These are phyloP conservation scores for Eleutherodactylus coqui DNA, from an alignment of 2,797 vertebrate species.

Conservation along the genomic window DNA sequence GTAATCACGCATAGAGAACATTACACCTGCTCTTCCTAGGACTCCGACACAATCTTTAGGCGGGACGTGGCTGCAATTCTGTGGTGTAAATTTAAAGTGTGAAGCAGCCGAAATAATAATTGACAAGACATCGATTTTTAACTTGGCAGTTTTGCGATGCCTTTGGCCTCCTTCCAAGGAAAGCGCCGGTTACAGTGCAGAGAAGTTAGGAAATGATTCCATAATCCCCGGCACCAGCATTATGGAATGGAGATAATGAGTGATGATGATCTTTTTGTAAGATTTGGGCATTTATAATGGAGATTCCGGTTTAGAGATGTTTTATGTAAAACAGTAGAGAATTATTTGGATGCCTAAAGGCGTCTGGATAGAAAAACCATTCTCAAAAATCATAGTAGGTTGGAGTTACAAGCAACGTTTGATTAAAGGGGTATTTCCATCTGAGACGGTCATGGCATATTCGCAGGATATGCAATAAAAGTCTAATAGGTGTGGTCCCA, in stretches of 20 bases:
- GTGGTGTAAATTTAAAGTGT: conserved; percentile 32
- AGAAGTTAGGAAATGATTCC: conserved; percentile 13
- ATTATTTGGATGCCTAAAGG: neutral
- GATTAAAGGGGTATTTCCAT: too few relatives aligned
- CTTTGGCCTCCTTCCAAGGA: conserved; percentile 22
- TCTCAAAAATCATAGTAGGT: too few relatives aligned
- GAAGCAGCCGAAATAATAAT: conserved; percentile 24
- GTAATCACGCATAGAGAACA: conserved; percentile 40
- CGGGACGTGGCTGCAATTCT: conserved; percentile 25
- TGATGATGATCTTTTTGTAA: neutral
- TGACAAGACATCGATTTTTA: conserved; percentile 28
- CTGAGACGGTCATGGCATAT: too few relatives aligned
- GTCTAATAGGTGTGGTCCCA: too few relatives aligned
- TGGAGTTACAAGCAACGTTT: too few relatives aligned
- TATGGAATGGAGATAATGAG: neutral
- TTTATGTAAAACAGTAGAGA: neutral
- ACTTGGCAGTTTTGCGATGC: conserved; percentile 19
- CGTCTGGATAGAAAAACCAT: neutral
- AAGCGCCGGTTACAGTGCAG: conserved; percentile 20
- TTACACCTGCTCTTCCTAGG: conserved; percentile 39
- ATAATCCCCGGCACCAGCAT: neutral
- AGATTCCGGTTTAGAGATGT: neutral
- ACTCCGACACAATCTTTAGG: conserved; percentile 21
- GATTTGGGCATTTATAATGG: neutral
- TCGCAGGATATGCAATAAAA: too few relatives aligned